Evolutionary conservation across 2,113 vertebrate genomes (phyloP), one percentile per base, ranked within the genome.

Genomic region (Oncorhynchus kisutch): DNA sequence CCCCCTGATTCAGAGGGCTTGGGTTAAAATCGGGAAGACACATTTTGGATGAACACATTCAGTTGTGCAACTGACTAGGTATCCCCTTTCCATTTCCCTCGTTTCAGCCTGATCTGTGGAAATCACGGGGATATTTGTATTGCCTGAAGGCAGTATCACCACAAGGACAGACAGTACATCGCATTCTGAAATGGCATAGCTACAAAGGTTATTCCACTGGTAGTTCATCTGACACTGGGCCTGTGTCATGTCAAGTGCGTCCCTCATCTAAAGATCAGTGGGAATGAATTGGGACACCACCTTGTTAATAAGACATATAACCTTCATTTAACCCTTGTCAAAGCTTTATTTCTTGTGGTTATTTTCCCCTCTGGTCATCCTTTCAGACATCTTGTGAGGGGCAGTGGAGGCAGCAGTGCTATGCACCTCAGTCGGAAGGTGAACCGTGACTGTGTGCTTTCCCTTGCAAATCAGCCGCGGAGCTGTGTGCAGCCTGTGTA

Each of bases 401-500:
- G 84, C 82, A 62, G 70, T 64, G 54, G 65, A 72, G 57, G 57
- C 82, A 82, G 69, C 69, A 81, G 84, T 80, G 76, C 72, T 74
- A 68, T 5, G 83, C 82, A 74, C 78, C 78, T 79, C 80, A 81
- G 83, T 72, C 67, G 78, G 77, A 76, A 74, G 39, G 70, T 57
- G 80, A 80, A 24, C 67, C 45, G 18, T 70, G 78, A 84, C 79
- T 85, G 79, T 73, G 67, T 69, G 64, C 57, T 85, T 89, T 88
- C 67, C 80, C 74, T 90, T 82, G 82, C 79, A 89, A 88, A 90
- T 72, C 78, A 85, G 78, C 66, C 84, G 75, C 51, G 27, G 51
- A 49, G 76, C 59, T 77, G 45, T 20, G 60, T 73, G 25, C 1
- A 4, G 11, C 18, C 34, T n/a, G 24, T 9, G 20, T 48, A 8